phyloP scores from a whole-genome alignment of 1,140 invertebrate species.

The Drosophila cardini region DNA sequence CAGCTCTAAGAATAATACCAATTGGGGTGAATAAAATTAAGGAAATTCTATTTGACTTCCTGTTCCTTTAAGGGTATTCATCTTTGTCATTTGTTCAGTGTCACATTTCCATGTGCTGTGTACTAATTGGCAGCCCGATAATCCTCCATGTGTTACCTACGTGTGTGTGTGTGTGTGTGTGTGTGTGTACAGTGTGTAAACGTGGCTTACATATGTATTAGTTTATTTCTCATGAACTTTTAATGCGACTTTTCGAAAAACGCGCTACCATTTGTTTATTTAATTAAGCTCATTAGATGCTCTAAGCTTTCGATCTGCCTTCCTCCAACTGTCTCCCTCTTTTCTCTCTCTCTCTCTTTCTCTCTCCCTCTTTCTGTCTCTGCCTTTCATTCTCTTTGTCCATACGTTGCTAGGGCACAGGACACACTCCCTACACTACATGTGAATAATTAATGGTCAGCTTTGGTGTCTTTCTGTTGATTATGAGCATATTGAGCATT shows the following conservation, averaged over 20 bases:
- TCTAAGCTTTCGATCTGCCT: conserved; percentile 34
- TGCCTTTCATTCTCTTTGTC: conserved; percentile 28
- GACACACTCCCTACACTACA: conserved; percentile 34
- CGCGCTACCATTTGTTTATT: conserved; percentile 73
- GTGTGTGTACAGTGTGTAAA: background rate
- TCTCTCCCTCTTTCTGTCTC: conserved; percentile 1
- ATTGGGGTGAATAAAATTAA: too few relatives aligned
- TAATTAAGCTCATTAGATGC: conserved; percentile 76
- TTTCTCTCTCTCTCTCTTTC: background rate
- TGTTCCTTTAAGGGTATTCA: background rate
- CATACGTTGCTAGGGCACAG: conserved; percentile 32
- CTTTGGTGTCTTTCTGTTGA: conserved; percentile 57
- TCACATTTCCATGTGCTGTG: background rate
- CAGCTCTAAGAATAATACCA: too few relatives aligned
- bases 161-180: conserved; percentile 4
- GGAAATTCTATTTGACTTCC: too few relatives aligned
- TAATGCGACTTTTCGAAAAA: conserved; percentile 60
- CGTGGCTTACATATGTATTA: conserved; percentile 30
- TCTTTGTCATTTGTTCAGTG: background rate
- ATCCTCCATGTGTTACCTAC: conserved; percentile 16
- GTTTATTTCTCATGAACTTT: conserved; percentile 62
- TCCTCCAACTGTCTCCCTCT: background rate
- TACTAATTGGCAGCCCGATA: conserved; percentile 32
- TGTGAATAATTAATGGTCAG: conserved; percentile 73
- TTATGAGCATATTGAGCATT: conserved; percentile 72